Conservation (phyloP, 2,113 vertebrate species). For the Rostratula benghalensis region DNA sequence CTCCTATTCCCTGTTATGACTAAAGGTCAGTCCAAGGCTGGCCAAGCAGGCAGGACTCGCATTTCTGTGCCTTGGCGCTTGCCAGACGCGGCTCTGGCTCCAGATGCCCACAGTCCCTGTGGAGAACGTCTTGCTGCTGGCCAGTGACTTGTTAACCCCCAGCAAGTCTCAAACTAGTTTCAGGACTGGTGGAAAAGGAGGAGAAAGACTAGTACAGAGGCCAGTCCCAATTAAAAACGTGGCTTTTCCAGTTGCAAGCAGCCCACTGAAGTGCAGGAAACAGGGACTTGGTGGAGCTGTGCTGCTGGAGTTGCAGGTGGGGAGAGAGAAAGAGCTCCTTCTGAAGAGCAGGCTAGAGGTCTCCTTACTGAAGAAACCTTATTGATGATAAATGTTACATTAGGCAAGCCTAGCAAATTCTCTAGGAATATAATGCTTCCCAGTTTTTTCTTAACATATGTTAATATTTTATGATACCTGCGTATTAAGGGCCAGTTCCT, state of each 20-base stretch:
- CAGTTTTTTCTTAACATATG: not conserved
- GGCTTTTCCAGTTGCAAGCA: not conserved
- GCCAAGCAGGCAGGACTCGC: not conserved
- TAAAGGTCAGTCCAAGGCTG: slow-evolving; percentile 65
- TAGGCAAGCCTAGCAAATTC: slow-evolving; percentile 33
- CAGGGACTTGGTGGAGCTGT: not conserved
- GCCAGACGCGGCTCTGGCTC: not conserved
- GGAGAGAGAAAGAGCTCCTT: not conserved
- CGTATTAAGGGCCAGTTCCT: slow-evolving; percentile 27
- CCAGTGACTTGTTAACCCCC: not conserved
- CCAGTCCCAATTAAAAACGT: not conserved
- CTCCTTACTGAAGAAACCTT: not conserved
- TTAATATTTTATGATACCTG: slow-evolving; percentile 62
- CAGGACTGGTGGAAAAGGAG: not conserved
- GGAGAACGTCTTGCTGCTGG: not conserved
- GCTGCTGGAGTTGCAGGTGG: not conserved
- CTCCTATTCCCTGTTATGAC: not conserved
- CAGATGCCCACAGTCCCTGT: not conserved
- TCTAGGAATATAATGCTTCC: slow-evolving; percentile 40
- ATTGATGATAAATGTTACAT: not conserved
- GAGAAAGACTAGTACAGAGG: not conserved
- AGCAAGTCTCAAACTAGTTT: not conserved
- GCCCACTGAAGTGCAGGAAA: not conserved
- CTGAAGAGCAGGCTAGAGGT: not conserved
- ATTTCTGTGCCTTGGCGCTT: not conserved